Conservation (phyloP, 2,888 invertebrate genomes). For the Pristionchus arcanus region DNA sequence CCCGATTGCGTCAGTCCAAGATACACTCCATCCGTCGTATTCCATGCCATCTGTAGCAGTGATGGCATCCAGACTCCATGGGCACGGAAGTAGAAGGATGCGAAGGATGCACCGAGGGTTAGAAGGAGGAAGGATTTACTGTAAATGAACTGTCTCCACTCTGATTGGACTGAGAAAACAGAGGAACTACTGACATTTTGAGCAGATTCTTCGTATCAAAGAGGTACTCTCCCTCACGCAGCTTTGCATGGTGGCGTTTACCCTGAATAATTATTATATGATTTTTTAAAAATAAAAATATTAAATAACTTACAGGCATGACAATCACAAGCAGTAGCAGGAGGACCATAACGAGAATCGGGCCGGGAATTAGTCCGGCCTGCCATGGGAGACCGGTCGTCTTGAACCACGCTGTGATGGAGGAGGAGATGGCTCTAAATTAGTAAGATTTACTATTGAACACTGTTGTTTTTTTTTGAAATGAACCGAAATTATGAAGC, state of each 20-base stretch:
- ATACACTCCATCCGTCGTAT: not conserved
- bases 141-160: not conserved
- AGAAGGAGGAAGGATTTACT: slow-evolving; percentile 25
- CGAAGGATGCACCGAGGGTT: slow-evolving; percentile 4
- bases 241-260: slow-evolving; percentile 6
- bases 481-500: too few relatives aligned
- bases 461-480: too few relatives aligned
- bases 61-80: not conserved
- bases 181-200: not conserved
- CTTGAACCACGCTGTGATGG: slow-evolving; percentile 33
- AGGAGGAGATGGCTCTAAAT: slow-evolving; percentile 14
- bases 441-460: too few relatives aligned
- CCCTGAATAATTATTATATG: not conserved
- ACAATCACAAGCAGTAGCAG: slow-evolving; percentile 17
- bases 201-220: slow-evolving; percentile 34
- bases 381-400: slow-evolving; percentile 30
- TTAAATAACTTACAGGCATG: not conserved
- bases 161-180: not conserved
- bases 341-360: slow-evolving; percentile 16
- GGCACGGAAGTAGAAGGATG: slow-evolving; percentile 39
- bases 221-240: slow-evolving; percentile 20
- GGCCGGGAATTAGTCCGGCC: slow-evolving; percentile 45
- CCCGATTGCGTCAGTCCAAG: slow-evolving; percentile 9
- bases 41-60: not conserved
- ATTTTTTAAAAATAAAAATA: not conserved